Evolutionary conservation across 1,140 invertebrate species (phyloP).

Genomic region (Zaprionus africanus): DNA sequence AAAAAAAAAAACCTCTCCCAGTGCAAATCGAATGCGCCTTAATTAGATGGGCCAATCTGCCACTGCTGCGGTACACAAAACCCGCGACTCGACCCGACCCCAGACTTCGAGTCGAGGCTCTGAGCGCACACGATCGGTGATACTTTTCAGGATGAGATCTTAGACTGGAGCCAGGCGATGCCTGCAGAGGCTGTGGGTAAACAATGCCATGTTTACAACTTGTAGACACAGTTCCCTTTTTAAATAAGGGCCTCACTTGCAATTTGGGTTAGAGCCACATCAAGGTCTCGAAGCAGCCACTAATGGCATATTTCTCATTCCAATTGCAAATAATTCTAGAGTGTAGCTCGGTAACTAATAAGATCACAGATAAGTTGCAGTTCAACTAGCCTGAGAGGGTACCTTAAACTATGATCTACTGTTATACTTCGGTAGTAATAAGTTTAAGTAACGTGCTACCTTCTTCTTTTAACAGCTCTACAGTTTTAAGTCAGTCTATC

Average conservation of each 20-base stretch:
- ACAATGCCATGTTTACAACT: conserved; percentile 82
- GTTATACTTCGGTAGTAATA: not conserved
- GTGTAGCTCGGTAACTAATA: conserved; percentile 64
- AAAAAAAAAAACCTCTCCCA: not conserved
- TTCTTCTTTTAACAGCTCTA: too few species aligned
- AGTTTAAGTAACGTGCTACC: too few species aligned
- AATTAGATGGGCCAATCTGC: conserved; percentile 80
- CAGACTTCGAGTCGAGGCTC: conserved; percentile 7
- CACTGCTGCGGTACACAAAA: conserved; percentile 4
- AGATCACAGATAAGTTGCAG: conserved; percentile 69
- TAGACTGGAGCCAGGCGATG: conserved; percentile 23
- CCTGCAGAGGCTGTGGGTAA: conserved; percentile 41
- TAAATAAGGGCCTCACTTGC: conserved; percentile 24
- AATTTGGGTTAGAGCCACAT: conserved; percentile 22
- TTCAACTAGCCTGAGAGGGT: not conserved
- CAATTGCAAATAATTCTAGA: conserved; percentile 80
- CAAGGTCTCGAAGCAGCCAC: conserved; percentile 58
- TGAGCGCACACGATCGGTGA: conserved; percentile 48
- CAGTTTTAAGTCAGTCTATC: too few species aligned
- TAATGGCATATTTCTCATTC: conserved; percentile 82
- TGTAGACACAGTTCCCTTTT: conserved; percentile 58
- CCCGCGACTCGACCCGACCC: not conserved
- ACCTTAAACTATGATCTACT: not conserved
- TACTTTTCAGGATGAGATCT: conserved; percentile 45
- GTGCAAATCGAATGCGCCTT: conserved; percentile 65